Percentiles rank a stretch among this genome's conserved stretches.
Conservation (phyloP, 2,888 invertebrate genomes). For the Iselma pallidipennis region DNA sequence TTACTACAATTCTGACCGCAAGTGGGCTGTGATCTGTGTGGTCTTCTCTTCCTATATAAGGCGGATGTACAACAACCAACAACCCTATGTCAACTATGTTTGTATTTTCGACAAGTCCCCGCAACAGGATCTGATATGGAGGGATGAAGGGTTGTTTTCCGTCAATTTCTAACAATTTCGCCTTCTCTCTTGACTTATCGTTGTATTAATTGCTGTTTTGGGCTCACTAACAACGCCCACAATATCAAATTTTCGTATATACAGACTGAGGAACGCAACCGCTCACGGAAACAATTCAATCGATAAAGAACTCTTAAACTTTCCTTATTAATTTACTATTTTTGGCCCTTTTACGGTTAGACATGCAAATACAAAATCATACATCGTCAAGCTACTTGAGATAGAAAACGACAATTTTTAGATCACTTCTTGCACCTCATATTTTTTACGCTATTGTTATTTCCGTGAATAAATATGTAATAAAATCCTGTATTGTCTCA, state of each 20-base stretch:
- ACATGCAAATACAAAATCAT: no score
- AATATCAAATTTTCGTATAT: neutral
- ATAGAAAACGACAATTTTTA: no score
- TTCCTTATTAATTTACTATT: no score
- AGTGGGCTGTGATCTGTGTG: conserved; percentile 52
- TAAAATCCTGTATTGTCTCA: no score
- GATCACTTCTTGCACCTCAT: no score
- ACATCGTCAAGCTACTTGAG: no score
- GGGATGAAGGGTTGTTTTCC: conserved; percentile 52
- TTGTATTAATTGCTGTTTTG: conserved; percentile 14
- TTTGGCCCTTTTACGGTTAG: no score
- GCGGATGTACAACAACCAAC: conserved; percentile 38
- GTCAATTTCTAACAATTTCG: conserved; percentile 46
- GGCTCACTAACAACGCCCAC: neutral
- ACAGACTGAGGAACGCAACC: no score
- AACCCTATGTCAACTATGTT: conserved; percentile 51
- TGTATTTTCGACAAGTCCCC: conserved; percentile 53
- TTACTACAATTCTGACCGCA: conserved; percentile 49
- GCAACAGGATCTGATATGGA: conserved; percentile 51
- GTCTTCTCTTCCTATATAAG: conserved; percentile 40
- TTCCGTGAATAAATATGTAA: no score
- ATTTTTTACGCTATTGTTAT: no score
- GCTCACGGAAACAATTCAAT: no score
- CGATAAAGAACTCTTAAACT: no score
- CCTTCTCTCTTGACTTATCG: conserved; percentile 43